A percentile compares a stretch with the other conserved stretches of the same genome.
phyloP scores from a whole-genome alignment of 1,140 invertebrate genomes.

The Patella vulgata region DNA sequence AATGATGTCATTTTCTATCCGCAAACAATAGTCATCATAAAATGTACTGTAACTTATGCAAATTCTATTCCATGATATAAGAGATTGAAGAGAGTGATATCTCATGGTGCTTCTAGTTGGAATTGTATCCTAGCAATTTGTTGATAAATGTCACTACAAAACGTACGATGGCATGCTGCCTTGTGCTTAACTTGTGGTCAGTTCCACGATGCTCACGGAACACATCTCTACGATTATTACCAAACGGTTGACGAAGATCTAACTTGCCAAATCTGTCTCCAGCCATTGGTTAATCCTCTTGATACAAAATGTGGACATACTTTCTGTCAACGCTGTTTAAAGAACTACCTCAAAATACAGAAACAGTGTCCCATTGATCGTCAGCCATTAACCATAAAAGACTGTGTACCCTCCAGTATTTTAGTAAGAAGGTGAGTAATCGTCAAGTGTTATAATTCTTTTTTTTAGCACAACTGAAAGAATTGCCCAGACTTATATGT shows the following conservation, averaged over 20 bases:
- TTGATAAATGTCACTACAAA: conserved; percentile 34
- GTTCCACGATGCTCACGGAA: conserved; percentile 66
- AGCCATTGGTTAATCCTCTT: conserved; percentile 63
- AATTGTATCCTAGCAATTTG: too few relatives aligned
- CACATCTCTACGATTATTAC: conserved; percentile 70
- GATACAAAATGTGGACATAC: conserved; percentile 71
- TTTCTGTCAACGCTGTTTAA: conserved; percentile 68
- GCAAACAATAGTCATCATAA: too few relatives aligned
- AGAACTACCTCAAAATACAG: conserved; percentile 66
- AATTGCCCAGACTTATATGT: too few relatives aligned
- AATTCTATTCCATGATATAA: too few relatives aligned
- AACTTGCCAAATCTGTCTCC: conserved; percentile 70
- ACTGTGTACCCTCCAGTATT: conserved; percentile 63
- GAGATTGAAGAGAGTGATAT: too few relatives aligned
- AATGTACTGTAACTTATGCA: too few relatives aligned
- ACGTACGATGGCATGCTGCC: conserved; percentile 22
- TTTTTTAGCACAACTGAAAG: too few relatives aligned
- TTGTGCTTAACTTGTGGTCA: conserved; percentile 68
- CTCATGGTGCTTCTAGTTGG: too few relatives aligned
- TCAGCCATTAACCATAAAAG: conserved; percentile 47
- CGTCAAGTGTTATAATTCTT: too few relatives aligned
- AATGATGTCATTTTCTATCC: too few relatives aligned
- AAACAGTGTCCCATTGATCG: conserved; percentile 65
- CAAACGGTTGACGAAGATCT: conserved; percentile 70
- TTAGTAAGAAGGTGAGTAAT: conserved; percentile 63